Percentiles rank a stretch among this genome's conserved stretches.
Evolutionary conservation across 2,797 vertebrate genomes (phyloP).

Genomic region (Hydrocynus forskahlii): DNA sequence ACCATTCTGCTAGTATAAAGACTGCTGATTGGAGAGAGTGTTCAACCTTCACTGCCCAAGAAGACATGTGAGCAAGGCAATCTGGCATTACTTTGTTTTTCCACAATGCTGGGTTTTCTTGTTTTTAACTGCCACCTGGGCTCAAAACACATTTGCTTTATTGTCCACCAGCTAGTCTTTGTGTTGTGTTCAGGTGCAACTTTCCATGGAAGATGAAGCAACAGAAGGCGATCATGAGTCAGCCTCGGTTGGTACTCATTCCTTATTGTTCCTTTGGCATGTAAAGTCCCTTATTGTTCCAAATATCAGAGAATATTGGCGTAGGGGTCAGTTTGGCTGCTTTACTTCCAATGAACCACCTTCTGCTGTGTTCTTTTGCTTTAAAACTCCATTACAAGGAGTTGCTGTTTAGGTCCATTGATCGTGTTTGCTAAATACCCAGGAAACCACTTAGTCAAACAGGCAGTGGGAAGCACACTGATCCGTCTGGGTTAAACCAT

Average conservation of each 20-base stretch:
- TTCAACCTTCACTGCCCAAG: too few species aligned
- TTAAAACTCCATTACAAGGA: neutral
- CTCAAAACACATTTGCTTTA: too few species aligned
- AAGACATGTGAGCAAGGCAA: too few species aligned
- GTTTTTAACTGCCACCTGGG: too few species aligned
- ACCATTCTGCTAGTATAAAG: too few species aligned
- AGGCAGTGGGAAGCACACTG: neutral
- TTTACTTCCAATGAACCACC: neutral
- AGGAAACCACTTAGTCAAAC: slow-evolving; percentile 22
- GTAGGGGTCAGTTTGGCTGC: neutral
- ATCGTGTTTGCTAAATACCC: slow-evolving; percentile 20
- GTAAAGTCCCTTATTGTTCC: neutral
- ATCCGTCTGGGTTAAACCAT: slow-evolving; percentile 9
- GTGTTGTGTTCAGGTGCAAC: too few species aligned
- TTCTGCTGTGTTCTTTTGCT: neutral
- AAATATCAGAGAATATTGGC: neutral
- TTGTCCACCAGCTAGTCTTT: too few species aligned
- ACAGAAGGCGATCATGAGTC: neutral
- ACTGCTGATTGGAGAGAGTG: too few species aligned
- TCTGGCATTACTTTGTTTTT: too few species aligned
- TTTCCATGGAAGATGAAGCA: neutral
- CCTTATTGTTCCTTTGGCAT: neutral
- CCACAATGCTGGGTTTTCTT: too few species aligned
- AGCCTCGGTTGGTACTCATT: neutral
- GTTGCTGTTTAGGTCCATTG: slow-evolving; percentile 30